Conservation (phyloP, 2,113 vertebrate species). For the Dasyprocta punctata region DNA sequence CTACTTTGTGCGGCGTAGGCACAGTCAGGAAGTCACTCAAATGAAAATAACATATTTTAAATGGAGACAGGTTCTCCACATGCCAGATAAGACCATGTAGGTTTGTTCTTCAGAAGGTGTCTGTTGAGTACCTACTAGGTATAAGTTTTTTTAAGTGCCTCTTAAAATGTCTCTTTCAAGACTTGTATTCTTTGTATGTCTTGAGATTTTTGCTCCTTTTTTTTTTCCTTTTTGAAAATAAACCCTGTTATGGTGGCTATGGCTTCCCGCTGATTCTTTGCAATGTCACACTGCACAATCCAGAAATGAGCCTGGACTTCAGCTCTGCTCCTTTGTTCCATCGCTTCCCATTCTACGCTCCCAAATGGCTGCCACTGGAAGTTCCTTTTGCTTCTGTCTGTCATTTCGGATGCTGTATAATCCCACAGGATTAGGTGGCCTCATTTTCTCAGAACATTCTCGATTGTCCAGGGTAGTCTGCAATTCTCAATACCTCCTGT, state of each 20-base stretch:
- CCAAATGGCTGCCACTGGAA: background rate
- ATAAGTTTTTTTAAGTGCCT: background rate
- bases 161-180: background rate
- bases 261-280: background rate
- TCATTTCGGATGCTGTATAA: background rate
- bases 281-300: background rate
- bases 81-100: background rate
- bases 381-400: background rate
- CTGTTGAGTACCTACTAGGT: background rate
- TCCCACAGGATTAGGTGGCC: background rate
- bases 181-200: background rate
- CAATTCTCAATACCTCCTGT: background rate
- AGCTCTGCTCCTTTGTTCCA: background rate
- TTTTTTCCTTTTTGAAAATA: constrained; percentile 28
- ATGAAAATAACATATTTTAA: background rate
- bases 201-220: constrained; percentile 8
- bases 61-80: background rate
- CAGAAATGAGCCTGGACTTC: background rate
- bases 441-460: background rate
- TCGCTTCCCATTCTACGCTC: background rate
- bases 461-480: background rate
- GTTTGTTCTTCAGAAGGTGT: background rate
- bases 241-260: background rate
- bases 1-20: background rate
- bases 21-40: background rate